phyloP scores from a whole-genome alignment of 2,888 invertebrate genomes.

The Coelinius sp. region DNA sequence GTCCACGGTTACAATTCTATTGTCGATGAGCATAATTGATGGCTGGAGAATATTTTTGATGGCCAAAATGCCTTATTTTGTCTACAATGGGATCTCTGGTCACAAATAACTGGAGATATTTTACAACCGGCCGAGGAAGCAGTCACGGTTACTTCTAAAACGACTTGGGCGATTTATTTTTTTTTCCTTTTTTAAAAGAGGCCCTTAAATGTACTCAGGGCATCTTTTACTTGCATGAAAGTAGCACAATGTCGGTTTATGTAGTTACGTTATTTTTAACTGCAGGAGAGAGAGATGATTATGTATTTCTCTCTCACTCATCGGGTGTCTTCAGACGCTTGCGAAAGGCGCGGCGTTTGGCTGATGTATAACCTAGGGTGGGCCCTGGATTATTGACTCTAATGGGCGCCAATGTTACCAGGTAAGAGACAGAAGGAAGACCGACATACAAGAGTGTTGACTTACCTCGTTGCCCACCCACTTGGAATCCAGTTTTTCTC shows the following conservation, averaged over 20 bases:
- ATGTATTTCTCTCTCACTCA: constrained; percentile 5
- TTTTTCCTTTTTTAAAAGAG: constrained; percentile 41
- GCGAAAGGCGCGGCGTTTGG: constrained; percentile 44
- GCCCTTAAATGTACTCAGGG: constrained; percentile 52
- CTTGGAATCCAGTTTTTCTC: constrained; percentile 1
- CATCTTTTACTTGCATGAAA: constrained; percentile 50
- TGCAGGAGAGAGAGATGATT: background rate
- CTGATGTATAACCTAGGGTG: constrained; percentile 17
- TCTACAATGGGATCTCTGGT: constrained; percentile 54
- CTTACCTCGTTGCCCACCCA: constrained; percentile 35
- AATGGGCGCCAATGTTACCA: constrained; percentile 47
- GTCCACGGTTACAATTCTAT: constrained; percentile 2
- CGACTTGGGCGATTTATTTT: constrained; percentile 6
- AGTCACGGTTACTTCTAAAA: background rate
- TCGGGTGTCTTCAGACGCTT: constrained; percentile 38
- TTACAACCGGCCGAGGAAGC: constrained; percentile 51
- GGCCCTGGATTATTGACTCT: constrained; percentile 56
- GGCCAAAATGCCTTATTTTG: constrained; percentile 55
- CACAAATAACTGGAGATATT: constrained; percentile 56
- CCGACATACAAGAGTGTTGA: constrained; percentile 37
- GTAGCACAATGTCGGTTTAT: constrained; percentile 53
- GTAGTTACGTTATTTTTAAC: constrained; percentile 13
- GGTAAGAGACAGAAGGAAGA: constrained; percentile 27
- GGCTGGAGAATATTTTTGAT: constrained; percentile 20
- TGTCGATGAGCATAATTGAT: constrained; percentile 4